Percentiles rank a stretch among this genome's conserved stretches.
These are phyloP conservation scores for Bubo bubo DNA, from an alignment of 2,113 vertebrate genomes.

Conservation along the genomic window DNA sequence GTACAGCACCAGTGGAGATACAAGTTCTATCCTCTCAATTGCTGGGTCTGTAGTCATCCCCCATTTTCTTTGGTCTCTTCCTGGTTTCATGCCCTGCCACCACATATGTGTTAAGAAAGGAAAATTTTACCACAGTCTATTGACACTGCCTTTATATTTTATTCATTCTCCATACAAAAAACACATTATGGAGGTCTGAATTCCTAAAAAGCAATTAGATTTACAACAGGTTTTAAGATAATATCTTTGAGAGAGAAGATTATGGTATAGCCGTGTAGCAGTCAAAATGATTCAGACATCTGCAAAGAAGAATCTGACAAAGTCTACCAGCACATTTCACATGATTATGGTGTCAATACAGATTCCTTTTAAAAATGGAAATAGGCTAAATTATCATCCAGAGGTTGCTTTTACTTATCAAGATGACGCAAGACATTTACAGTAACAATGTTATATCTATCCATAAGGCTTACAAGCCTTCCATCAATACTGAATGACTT, in stretches of 20 bases:
- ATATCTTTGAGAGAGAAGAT: neutral
- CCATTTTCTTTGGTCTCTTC: neutral
- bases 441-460: neutral
- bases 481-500: neutral
- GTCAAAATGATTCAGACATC: neutral
- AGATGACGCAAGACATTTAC: neutral
- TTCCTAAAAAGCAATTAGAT: neutral
- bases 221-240: neutral
- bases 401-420: neutral
- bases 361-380: neutral
- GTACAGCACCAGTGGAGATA: neutral
- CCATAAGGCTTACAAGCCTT: neutral
- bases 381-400: neutral
- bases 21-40: neutral
- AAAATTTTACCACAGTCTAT: neutral
- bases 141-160: neutral
- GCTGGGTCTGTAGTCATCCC: neutral
- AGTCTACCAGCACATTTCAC: neutral
- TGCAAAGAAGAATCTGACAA: neutral
- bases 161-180: neutral
- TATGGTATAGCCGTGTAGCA: neutral
- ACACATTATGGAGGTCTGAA: neutral
- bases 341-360: neutral
- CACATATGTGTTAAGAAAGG: neutral
- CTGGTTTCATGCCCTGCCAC: neutral